These are phyloP conservation scores for Lytechinus variegatus DNA, from an alignment of 35 echinoderm and acorn worm species.

Conservation along the genomic window DNA sequence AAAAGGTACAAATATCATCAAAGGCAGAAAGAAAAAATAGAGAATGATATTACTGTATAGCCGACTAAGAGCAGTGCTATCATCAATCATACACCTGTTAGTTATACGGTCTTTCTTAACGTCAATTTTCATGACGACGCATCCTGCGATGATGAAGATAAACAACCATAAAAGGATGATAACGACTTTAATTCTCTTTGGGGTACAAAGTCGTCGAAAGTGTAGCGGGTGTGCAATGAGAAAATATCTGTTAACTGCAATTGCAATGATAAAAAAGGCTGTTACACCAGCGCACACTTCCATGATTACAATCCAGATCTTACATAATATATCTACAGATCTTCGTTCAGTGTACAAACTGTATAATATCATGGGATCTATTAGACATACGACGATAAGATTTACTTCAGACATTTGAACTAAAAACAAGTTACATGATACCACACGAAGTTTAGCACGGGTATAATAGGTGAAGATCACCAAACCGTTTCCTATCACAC, in stretches of 20 bases:
- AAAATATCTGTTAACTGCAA: neutral
- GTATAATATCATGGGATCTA: neutral
- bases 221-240: neutral
- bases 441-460: neutral
- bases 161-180: neutral
- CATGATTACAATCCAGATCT: neutral
- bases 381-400: neutral
- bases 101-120: neutral
- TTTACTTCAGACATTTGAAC: constrained; percentile 15
- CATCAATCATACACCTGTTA: neutral
- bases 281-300: constrained; percentile 13
- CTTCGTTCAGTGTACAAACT: neutral
- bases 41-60: neutral
- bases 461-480: neutral
- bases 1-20: neutral
- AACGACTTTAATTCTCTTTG: constrained; percentile 16
- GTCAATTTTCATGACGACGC: neutral
- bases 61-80: neutral
- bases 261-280: neutral
- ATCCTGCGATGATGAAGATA: neutral
- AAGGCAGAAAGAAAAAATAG: neutral
- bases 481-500: neutral
- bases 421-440: neutral
- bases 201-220: neutral
- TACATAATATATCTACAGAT: neutral